A percentile compares a stretch with the other conserved stretches of the same genome.
Conservation (phyloP, 2,888 invertebrate genomes). For the Amblyjoppa fuscipennis region DNA sequence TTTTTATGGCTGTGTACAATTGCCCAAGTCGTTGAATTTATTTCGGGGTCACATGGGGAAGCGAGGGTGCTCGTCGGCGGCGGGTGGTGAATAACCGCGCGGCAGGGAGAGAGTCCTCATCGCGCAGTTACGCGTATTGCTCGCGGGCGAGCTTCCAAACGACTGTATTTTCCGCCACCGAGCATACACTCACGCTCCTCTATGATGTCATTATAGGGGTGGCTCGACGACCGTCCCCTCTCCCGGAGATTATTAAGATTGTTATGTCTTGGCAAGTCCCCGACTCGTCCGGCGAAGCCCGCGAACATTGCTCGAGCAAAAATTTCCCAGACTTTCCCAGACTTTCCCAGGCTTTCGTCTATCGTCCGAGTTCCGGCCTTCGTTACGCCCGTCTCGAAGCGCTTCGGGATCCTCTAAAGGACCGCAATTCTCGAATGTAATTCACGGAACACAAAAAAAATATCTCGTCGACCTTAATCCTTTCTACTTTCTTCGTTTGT, state of each 20-base stretch:
- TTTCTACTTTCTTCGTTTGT: background rate
- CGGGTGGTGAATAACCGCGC: slow-evolving; percentile 36
- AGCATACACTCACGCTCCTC: slow-evolving; percentile 38
- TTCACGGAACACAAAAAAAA: background rate
- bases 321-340: slow-evolving; percentile 6
- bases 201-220: slow-evolving; percentile 41
- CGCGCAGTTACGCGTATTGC: slow-evolving; percentile 59
- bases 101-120: slow-evolving; percentile 58
- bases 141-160: slow-evolving; percentile 78
- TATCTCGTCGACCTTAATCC: slow-evolving; percentile 5
- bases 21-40: slow-evolving; percentile 64
- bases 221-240: slow-evolving; percentile 17
- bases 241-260: slow-evolving; percentile 61
- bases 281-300: slow-evolving; percentile 15
- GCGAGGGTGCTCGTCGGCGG: slow-evolving; percentile 43
- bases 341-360: slow-evolving; percentile 21
- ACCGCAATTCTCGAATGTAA: background rate
- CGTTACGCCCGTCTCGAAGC: background rate
- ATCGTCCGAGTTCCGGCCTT: slow-evolving; percentile 6
- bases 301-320: slow-evolving; percentile 16
- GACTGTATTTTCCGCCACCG: slow-evolving; percentile 69
- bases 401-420: background rate
- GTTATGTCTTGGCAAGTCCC: slow-evolving; percentile 68
- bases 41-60: slow-evolving; percentile 57
- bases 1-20: slow-evolving; percentile 58